Evolutionary conservation across 2,888 invertebrate species (phyloP), one percentile per base, ranked within the genome.

Genomic region (Amiota communis): DNA sequence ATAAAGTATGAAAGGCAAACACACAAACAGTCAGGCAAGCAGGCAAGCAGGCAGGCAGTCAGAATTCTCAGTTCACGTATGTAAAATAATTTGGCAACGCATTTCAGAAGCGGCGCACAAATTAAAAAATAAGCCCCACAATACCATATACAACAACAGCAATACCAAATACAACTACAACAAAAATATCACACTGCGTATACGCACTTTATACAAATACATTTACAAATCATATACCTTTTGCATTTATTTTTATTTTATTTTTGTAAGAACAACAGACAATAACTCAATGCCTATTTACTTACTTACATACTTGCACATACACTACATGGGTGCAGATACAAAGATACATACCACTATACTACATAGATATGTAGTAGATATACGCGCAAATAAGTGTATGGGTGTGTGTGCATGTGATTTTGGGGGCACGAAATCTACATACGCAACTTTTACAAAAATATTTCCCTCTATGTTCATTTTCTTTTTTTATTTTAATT

Each of bases 191-290:
- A 69, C 70, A 72, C 74, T 53, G 20, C 67, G 67, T 68, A 23
- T 23, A 78, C 78, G 78, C 78, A 78, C 76, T 78, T 78, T 78
- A 47, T 78, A 78, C 77, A 77, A 77, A 77, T 78, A 77, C 77
- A 77, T 77, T 77, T 76, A 74, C 77, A 78, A 77, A 78, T 78
- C 78, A 77, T 78, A 78, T 77, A 78, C 78, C 77, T 77, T 78
- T 78, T 75, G 56, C 63, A 1, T 65, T 48, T 65, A 9, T 15
- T 47, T 65, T 65, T 13, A 0, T 65, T 65, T 48, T 51, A 6
- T 51, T 59, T 59, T 59, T 59, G 8, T 49, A 65, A 48, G 65
- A 36, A 47, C 9, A 15, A 59, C 9, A 36, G 59, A 59, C n/a
- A 15, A 53, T 15, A 53, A 53, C n/a, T 12, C 23, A 63, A 63